Evolutionary conservation across 1,140 invertebrate species (phyloP).

Genomic region (Zaprionus gabonicus): DNA sequence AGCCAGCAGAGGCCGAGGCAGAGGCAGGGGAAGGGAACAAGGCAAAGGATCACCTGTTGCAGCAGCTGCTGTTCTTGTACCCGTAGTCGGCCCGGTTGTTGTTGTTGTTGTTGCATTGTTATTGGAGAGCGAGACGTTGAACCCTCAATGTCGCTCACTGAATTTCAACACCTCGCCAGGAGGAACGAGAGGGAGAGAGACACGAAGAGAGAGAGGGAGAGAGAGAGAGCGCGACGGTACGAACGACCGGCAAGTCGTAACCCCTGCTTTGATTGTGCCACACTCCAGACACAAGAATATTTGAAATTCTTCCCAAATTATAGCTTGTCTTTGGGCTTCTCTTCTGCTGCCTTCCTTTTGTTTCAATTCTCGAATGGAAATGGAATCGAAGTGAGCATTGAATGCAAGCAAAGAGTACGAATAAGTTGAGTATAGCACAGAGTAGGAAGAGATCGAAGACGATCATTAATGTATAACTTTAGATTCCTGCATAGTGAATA

Average conservation of each 20-base stretch:
- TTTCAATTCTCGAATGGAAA: background rate
- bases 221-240: background rate
- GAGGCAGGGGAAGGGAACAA: slow-evolving; percentile 25
- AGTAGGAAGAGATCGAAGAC: too few species aligned
- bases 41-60: slow-evolving; percentile 76
- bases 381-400: background rate
- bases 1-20: slow-evolving; percentile 13
- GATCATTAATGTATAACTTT: too few species aligned
- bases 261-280: slow-evolving; percentile 26
- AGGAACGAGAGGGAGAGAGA: background rate
- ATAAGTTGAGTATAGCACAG: too few species aligned
- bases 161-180: slow-evolving; percentile 27
- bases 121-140: slow-evolving; percentile 39
- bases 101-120: slow-evolving; percentile 10
- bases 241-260: slow-evolving; percentile 28
- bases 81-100: background rate
- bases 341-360: background rate
- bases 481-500: too few species aligned
- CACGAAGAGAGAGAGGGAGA: background rate
- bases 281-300: slow-evolving; percentile 1
- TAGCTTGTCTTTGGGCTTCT: background rate
- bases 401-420: background rate
- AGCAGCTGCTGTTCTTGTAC: slow-evolving; percentile 59
- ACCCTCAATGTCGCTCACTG: slow-evolving; percentile 47
- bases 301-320: slow-evolving; percentile 21